These are phyloP conservation scores for Hemichromis elongatus DNA, from an alignment of 2,113 vertebrate species.

Conservation along the genomic window DNA sequence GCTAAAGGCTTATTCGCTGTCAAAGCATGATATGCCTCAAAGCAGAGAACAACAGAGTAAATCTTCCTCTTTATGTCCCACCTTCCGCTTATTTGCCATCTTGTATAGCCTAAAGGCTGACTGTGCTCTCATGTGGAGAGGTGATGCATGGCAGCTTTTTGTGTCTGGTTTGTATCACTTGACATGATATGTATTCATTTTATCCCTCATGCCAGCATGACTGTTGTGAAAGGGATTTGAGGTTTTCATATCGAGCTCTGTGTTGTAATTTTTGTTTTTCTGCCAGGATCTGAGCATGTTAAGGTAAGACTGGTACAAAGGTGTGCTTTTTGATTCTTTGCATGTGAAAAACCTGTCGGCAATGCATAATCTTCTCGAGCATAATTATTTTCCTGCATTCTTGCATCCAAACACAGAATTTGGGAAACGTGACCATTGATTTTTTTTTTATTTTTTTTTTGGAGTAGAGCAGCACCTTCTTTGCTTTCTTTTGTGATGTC, in stretches of 20 bases:
- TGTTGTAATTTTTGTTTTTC: slow-evolving; percentile 65
- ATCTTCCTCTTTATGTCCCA: slow-evolving; percentile 27
- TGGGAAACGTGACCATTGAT: background rate
- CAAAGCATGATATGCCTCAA: slow-evolving; percentile 51
- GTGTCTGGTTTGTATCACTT: slow-evolving; percentile 31
- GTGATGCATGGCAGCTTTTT: slow-evolving; percentile 49
- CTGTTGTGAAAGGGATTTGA: slow-evolving; percentile 33
- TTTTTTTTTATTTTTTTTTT: no score
- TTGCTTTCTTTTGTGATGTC: background rate
- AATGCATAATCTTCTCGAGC: slow-evolving; percentile 31
- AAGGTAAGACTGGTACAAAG: slow-evolving; percentile 66
- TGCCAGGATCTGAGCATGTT: slow-evolving; percentile 63
- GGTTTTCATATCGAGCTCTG: slow-evolving; percentile 36
- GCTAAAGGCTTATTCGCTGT: slow-evolving; percentile 42
- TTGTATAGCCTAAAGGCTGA: background rate
- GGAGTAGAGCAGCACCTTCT: background rate
- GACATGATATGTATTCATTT: slow-evolving; percentile 25
- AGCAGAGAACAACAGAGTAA: slow-evolving; percentile 30
- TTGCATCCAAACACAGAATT: background rate
- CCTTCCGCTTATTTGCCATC: slow-evolving; percentile 27
- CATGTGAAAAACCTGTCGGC: slow-evolving; percentile 51
- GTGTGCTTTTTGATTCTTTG: slow-evolving; percentile 55
- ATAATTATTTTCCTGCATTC: background rate
- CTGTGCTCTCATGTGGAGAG: slow-evolving; percentile 8
- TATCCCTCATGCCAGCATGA: slow-evolving; percentile 26